These are phyloP conservation scores for Camponotus fellah DNA, from an alignment of 2,888 invertebrate species.

Conservation along the genomic window DNA sequence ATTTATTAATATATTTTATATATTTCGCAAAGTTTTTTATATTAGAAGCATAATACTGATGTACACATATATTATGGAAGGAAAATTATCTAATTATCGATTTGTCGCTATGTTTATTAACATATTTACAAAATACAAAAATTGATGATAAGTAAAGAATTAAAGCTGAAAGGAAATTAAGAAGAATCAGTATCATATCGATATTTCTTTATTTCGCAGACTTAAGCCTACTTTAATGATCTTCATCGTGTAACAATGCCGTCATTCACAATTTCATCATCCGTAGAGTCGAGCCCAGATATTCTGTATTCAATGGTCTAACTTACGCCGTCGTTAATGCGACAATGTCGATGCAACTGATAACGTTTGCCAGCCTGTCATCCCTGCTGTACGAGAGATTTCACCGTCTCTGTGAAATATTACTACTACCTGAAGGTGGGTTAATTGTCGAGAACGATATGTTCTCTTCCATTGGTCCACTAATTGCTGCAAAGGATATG, in stretches of 20 bases:
- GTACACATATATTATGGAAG: neutral
- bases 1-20: no score
- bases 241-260: neutral
- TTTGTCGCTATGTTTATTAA: neutral
- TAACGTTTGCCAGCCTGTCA: slow-evolving; percentile 70
- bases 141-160: neutral
- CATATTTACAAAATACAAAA: neutral
- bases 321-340: slow-evolving; percentile 69
- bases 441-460: slow-evolving; percentile 22
- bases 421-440: slow-evolving; percentile 62
- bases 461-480: no score
- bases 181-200: neutral
- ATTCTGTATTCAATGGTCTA: slow-evolving; percentile 65
- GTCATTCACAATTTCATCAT: slow-evolving; percentile 10
- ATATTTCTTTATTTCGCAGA: neutral
- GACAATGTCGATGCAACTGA: slow-evolving; percentile 71
- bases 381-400: slow-evolving; percentile 64
- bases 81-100: neutral
- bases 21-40: neutral
- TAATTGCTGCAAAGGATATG: no score
- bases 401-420: slow-evolving; percentile 58
- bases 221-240: neutral
- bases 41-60: neutral
- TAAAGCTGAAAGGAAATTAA: neutral
- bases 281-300: slow-evolving; percentile 66